Base-by-base conservation (phyloP, 2,797 vertebrate genomes). In the Gobionotothen gibberifrons region DNA sequence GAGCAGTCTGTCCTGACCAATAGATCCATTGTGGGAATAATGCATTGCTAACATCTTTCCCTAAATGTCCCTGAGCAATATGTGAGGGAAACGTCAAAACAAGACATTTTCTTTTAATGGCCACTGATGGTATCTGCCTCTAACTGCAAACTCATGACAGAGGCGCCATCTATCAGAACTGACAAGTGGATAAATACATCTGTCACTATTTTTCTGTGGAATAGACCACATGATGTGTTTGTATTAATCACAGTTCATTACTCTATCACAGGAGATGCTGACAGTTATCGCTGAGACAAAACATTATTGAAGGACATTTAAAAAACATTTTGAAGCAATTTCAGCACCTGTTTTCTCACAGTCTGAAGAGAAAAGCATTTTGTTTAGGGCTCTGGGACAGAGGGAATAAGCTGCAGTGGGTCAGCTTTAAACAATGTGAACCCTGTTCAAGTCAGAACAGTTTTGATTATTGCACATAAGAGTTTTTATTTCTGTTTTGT, bases 31-130 rank as follows among this genome's bases (percentile, higher is more conserved):
- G 49, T 66, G 58, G 56, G 15, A 79, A 47, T 66, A 83, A 87
- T 75, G 61, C 59, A 80, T 69, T 42, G 59, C 74, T 56, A 69
- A 77, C 77, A 76, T 74, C 77, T 70, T 69, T 53, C 56, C 29
- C 17, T 54, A 46, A 70, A 64, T 77, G 67, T 85, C 61, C 53
- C 48, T 78, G 52, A 74, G 73, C 60, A 72, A 56, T 51, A 73
- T 74, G 54, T 51, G 66, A 71, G 63, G 42, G 55, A 12, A 80
- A 65, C 44, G 71, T 79, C 22, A 79, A 74, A 82, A 69, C 43
- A 70, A 73, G 76, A 83, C 60, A 68, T 79, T 83, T 78, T 54
- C 54, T 81, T 74, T 79, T 72, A 89, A 86, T 88, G 69, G 54
- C 63, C 47, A 54, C 68, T 68, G 58, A 84, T 7, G 39, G 13